A percentile compares a stretch with the other conserved stretches of the same genome.
Evolutionary conservation across 2,888 invertebrate species (phyloP).

Genomic region (Ctena decussata): DNA sequence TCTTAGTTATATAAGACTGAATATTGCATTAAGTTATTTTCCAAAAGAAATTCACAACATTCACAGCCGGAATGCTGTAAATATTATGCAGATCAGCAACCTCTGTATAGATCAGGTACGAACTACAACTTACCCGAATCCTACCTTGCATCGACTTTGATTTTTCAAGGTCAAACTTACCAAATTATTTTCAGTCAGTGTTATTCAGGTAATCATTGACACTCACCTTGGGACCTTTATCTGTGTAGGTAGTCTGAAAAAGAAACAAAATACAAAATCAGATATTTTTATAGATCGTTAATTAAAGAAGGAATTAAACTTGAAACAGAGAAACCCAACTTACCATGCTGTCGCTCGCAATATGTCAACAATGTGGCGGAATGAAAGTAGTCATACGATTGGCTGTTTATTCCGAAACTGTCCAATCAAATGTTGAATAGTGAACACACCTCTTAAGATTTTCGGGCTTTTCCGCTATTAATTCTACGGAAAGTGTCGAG

Average conservation of each 20-base stretch:
- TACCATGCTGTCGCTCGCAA: background rate
- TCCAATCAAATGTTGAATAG: background rate
- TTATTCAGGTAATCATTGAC: slow-evolving; percentile 19
- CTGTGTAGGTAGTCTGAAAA: slow-evolving; percentile 63
- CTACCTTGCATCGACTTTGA: too few relatives aligned
- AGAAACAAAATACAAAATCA: slow-evolving; percentile 37
- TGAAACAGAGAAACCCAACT: background rate
- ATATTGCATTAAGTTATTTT: too few relatives aligned
- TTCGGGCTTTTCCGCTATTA: background rate
- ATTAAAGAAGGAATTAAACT: background rate
- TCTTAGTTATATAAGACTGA: too few relatives aligned
- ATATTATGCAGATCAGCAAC: too few relatives aligned
- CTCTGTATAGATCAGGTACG: background rate
- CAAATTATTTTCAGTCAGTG: background rate
- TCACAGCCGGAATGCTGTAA: too few relatives aligned
- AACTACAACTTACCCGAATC: background rate
- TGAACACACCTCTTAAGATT: background rate
- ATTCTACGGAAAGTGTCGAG: too few relatives aligned
- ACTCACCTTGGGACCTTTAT: slow-evolving; percentile 65
- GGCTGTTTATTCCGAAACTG: background rate
- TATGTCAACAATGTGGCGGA: background rate
- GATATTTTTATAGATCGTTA: background rate
- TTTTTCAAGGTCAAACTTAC: slow-evolving; percentile 48
- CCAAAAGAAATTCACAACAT: too few relatives aligned
- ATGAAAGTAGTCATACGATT: background rate